These are phyloP conservation scores for Megalonaias nervosa DNA, from an alignment of 1,140 invertebrate genomes.

Conservation along the genomic window DNA sequence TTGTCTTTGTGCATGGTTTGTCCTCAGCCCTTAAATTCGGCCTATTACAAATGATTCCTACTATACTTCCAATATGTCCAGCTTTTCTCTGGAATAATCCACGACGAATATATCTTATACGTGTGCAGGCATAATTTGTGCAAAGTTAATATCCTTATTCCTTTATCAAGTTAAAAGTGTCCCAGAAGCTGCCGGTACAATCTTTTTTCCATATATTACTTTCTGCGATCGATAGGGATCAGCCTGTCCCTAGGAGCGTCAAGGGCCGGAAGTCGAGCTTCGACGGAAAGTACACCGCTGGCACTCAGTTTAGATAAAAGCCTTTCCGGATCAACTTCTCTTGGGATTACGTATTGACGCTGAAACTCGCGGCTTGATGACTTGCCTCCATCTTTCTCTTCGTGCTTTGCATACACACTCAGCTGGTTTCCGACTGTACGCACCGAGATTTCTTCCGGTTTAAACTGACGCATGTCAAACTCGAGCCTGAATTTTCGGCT, in stretches of 20 bases:
- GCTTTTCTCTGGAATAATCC: no score
- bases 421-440: slow-evolving; percentile 87
- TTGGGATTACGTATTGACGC: slow-evolving; percentile 68
- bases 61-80: no score
- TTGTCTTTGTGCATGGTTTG: no score
- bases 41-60: no score
- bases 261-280: slow-evolving; percentile 70
- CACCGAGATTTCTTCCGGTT: slow-evolving; percentile 89
- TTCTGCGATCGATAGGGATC: slow-evolving; percentile 45
- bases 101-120: no score
- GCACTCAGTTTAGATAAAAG: slow-evolving; percentile 63
- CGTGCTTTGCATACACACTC: slow-evolving; percentile 87
- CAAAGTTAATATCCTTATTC: no score
- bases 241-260: slow-evolving; percentile 38
- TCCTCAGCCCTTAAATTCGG: no score
- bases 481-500: slow-evolving; percentile 63
- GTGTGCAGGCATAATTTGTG: no score
- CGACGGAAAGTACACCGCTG: slow-evolving; percentile 72
- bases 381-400: slow-evolving; percentile 83
- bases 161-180: no score
- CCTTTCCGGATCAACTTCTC: slow-evolving; percentile 64
- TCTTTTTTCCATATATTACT: no score
- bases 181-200: no score
- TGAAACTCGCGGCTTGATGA: slow-evolving; percentile 82
- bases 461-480: slow-evolving; percentile 87